Base-by-base conservation (phyloP, 2,797 vertebrate genomes). In the Lithobates sylvaticus region DNA sequence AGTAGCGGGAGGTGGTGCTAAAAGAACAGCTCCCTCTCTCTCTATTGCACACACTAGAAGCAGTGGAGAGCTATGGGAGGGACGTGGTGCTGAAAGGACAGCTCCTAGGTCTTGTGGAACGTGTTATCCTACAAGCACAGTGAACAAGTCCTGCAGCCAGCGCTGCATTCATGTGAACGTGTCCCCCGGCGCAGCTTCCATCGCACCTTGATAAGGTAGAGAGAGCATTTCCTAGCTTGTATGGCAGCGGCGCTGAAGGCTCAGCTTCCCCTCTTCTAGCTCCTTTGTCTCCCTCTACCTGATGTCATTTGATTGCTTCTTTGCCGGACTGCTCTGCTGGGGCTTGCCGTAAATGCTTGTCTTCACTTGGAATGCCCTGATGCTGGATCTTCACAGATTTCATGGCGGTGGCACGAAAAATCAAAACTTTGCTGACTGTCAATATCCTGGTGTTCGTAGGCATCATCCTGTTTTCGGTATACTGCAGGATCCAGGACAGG, bases 381-480 rank as follows among this genome's bases (percentile, higher is more conserved):
- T 92, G 91, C 91, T 87, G 90, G 91, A 90, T 88, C 84, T 69
- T 91, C 84, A 89, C 88, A 90, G 93, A 88, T 94, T 95, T 94
- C 95, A 99, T 99, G 98, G 98, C 98, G 95, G 96, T 97, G 95
- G 97, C 98, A 96, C 96, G 98, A 93, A 98, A 96, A 94, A 97
- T 99, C 93, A 97, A 97, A 96, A 98, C 98, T 97, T 96, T 99
- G 96, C 96, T 99, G 96, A 99, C 98, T 89, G 97, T 99, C 90
- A 99, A 99, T 95, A 98, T 99, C 89, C 91, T 99, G 88, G 97
- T 98, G 90, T 99, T 99, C 77, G 96, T 98, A 91, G 98, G 97
- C 75, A 97, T 99, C 92, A 96, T 99, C 90, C 93, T 99, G 89
- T 99, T 99, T 94, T 99, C 98, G 42, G 97, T 96, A 36, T 99